Evolutionary conservation across 2,888 invertebrate species (phyloP).

Genomic region (Chelonus formosanus): DNA sequence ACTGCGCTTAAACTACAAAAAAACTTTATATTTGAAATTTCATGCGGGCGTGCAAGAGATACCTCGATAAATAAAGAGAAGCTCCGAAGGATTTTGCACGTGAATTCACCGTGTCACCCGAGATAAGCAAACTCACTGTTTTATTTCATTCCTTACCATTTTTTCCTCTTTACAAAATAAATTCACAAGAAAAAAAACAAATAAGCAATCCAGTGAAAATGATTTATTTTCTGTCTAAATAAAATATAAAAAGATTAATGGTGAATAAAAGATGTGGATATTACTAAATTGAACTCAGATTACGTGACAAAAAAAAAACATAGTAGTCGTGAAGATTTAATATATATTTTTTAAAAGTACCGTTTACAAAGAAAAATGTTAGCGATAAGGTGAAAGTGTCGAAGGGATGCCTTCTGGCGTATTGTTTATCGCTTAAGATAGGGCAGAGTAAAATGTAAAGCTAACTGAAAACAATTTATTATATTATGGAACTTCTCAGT

Average conservation of each 20-base stretch:
- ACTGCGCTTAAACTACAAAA: conserved; percentile 13
- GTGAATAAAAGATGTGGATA: too few species aligned
- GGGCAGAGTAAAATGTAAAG: not conserved
- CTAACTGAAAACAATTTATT: conserved; percentile 1
- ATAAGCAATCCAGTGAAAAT: not conserved
- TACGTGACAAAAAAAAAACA: not conserved
- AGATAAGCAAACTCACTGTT: conserved; percentile 42
- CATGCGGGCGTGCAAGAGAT: conserved; percentile 6
- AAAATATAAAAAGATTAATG: not conserved
- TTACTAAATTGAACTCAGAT: too few species aligned
- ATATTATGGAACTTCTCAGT: not conserved
- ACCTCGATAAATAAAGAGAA: conserved; percentile 55
- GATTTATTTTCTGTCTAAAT: too few species aligned
- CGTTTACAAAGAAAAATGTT: conserved; percentile 9
- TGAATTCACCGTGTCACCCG: conserved; percentile 47
- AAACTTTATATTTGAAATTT: conserved; percentile 16
- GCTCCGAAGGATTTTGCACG: conserved; percentile 48
- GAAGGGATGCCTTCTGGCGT: not conserved
- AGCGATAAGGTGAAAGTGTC: conserved; percentile 4
- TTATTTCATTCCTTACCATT: conserved; percentile 23
- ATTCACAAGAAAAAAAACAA: not conserved
- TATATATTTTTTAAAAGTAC: conserved; percentile 6
- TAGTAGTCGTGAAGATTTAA: not conserved
- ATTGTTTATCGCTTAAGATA: conserved; percentile 14
- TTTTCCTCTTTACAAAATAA: conserved; percentile 13